Base-by-base conservation (phyloP, 2,888 invertebrate genomes). In the Sericinus montela region DNA sequence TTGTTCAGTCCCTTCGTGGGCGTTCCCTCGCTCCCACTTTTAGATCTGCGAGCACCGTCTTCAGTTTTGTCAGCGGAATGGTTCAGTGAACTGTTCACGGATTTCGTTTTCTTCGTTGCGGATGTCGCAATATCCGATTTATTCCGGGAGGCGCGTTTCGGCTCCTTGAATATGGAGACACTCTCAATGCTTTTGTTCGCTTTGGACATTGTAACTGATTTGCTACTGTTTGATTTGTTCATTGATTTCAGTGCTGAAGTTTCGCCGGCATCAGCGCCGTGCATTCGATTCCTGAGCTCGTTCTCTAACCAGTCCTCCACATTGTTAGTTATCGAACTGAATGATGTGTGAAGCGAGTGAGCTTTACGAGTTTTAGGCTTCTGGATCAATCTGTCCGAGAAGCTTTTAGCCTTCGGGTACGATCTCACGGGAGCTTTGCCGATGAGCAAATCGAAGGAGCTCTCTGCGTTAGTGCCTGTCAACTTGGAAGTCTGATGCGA, bases 341-440 rank as follows among this genome's bases (percentile, higher is more conserved):
- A 58, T 0, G 79, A 72, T 1, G 47, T 53, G 46, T 72, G 72
- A 0, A 84, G 46, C 0, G 84, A 75, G 29, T 56, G 58, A 7
- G 55, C 45, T n/a, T 48, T 57, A 0, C 65, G 62, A 0, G 39
- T 47, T 43, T 57, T 67, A 1, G 56, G 55, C 38, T 67, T 69
- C 6, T 23, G 52, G 4, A 45, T 36, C 0, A 52, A 32, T n/a
- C 58, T 67, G 1, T 59, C 53, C 0, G 63, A 48, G 32, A 77
- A 75, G 4, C 82, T 80, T 38, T 74, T 79, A 0, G 84, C 77
- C 45, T 76, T 79, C 0, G 79, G 72, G 45, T 82, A 80, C 0
- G 77, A 71, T 35, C 59, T 72, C 1, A 73, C 50, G 0, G 58
- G 60, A 5, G 76, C 77, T 41, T 69, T 75, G 0, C 83, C 83